Percentiles rank a stretch among this genome's conserved stretches.
Conservation (phyloP, 2,888 invertebrate species). For the Trichacis sp. region DNA sequence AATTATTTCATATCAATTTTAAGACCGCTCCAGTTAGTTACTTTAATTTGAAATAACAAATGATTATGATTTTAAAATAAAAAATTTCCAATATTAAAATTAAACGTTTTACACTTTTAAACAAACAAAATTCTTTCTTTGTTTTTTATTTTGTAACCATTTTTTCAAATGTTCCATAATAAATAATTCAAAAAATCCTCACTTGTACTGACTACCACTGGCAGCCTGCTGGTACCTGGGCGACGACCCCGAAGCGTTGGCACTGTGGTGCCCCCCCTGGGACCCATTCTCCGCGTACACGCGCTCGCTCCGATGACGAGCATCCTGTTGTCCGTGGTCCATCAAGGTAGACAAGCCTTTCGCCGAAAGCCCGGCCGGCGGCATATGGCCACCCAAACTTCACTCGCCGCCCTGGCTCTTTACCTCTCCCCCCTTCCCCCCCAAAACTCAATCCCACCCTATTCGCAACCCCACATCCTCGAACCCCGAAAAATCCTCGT, state of each 20-base stretch:
- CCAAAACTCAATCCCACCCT: constrained; percentile 44
- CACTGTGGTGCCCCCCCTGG: constrained; percentile 47
- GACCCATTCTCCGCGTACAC: constrained; percentile 67
- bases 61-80: no score
- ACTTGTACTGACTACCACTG: constrained; percentile 57
- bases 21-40: no score
- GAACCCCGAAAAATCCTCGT: no score
- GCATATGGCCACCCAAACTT: constrained; percentile 64
- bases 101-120: constrained; percentile 5
- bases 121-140: no score
- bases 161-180: no score
- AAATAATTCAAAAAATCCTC: no score
- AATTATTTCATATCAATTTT: no score
- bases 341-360: constrained; percentile 68
- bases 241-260: constrained; percentile 58
- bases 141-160: no score
- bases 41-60: no score
- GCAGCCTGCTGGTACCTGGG: constrained; percentile 61
- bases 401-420: constrained; percentile 23
- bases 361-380: constrained; percentile 68
- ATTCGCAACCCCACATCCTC: not conserved
- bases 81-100: no score
- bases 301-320: constrained; percentile 69
- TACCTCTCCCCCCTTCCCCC: no score
- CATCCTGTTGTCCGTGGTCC: constrained; percentile 69